A percentile compares a stretch with the other conserved stretches of the same genome.
These are phyloP conservation scores for Zelostemma sp. DNA, from an alignment of 1,140 invertebrate species.

Conservation along the genomic window DNA sequence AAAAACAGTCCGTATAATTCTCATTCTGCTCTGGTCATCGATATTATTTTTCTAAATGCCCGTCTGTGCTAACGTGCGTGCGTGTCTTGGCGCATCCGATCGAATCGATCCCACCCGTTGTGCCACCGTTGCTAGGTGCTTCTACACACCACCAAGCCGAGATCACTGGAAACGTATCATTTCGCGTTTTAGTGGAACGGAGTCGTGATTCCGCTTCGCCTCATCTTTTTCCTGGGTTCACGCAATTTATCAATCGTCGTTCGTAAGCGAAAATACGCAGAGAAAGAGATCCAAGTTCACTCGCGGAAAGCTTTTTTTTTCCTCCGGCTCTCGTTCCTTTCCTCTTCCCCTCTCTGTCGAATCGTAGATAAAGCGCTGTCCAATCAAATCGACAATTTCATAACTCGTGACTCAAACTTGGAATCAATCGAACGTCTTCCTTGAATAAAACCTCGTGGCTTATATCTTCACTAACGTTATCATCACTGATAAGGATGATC, in stretches of 20 bases:
- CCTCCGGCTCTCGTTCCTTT: no score
- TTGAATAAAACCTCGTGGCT: no score
- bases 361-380: no score
- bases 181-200: neutral
- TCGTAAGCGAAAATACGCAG: no score
- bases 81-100: conserved; percentile 9
- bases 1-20: no score
- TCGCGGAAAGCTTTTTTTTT: no score
- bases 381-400: neutral
- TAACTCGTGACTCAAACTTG: neutral
- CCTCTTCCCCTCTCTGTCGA: no score
- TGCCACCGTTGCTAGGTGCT: conserved; percentile 39
- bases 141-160: conserved; percentile 22
- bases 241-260: no score
- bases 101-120: conserved; percentile 15
- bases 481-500: neutral
- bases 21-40: no score
- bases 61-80: neutral
- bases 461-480: neutral
- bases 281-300: no score
- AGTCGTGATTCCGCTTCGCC: no score
- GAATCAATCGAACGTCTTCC: neutral
- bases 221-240: no score
- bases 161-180: conserved; percentile 16
- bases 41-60: neutral